A percentile compares a stretch with the other conserved stretches of the same genome.
These are phyloP conservation scores for Drosophila neonasuta DNA, from an alignment of 2,888 invertebrate genomes.

Conservation along the genomic window DNA sequence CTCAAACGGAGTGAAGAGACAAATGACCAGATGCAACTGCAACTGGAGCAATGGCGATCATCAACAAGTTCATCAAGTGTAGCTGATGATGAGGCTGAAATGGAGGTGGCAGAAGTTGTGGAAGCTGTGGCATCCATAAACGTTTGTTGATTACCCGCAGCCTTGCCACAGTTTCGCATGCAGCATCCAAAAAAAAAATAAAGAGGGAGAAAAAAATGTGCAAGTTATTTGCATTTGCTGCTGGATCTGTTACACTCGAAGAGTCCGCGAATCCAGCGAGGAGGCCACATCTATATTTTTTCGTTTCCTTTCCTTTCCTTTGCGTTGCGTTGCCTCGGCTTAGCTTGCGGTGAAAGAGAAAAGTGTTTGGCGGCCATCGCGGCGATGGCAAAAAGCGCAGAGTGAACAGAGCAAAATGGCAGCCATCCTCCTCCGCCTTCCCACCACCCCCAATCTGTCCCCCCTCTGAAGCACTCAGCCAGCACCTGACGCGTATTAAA, in stretches of 20 bases:
- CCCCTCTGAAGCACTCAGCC: slow-evolving; percentile 1
- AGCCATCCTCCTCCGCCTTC: neutral
- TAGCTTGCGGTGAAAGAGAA: slow-evolving; percentile 57
- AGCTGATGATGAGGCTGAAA: slow-evolving; percentile 2
- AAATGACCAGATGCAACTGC: slow-evolving; percentile 55
- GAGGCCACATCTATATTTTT: slow-evolving; percentile 30
- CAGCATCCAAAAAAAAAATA: slow-evolving; percentile 1
- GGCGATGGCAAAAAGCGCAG: slow-evolving; percentile 38
- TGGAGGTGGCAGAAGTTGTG: slow-evolving; percentile 25
- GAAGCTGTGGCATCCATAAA: slow-evolving; percentile 68
- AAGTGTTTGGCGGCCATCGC: slow-evolving; percentile 59
- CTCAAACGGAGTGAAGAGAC: slow-evolving; percentile 37
- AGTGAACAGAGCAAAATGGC: slow-evolving; percentile 35
- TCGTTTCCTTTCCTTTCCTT: slow-evolving; percentile 1
- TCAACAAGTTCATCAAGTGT: slow-evolving; percentile 66
- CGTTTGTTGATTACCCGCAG: slow-evolving; percentile 75
- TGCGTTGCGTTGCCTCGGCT: slow-evolving; percentile 8
- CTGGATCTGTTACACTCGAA: slow-evolving; percentile 70
- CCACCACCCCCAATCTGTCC: neutral
- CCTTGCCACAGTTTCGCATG: slow-evolving; percentile 65
- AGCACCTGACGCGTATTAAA: slow-evolving; percentile 24
- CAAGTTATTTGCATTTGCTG: slow-evolving; percentile 73
- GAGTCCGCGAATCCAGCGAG: slow-evolving; percentile 39
- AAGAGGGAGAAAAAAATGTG: slow-evolving; percentile 16
- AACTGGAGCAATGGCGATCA: slow-evolving; percentile 57